A percentile compares a stretch with the other conserved stretches of the same genome.
These are phyloP conservation scores for Periophthalmus modestus DNA, from an alignment of 2,113 vertebrate genomes.

Conservation along the genomic window DNA sequence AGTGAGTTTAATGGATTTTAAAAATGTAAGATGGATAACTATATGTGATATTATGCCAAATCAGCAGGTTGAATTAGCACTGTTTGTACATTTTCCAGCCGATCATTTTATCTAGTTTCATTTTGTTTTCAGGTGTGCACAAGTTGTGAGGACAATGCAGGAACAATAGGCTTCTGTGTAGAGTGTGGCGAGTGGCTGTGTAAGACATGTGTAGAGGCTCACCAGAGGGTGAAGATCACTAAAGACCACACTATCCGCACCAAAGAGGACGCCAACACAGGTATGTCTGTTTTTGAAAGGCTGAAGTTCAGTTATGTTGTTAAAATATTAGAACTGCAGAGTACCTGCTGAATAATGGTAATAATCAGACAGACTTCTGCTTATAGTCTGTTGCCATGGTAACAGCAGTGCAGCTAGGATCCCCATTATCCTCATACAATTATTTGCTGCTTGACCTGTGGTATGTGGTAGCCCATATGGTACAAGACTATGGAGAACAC, in stretches of 20 bases:
- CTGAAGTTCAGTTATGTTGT: background rate
- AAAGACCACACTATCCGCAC: conserved; percentile 98
- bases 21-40: too few relatives aligned
- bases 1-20: too few relatives aligned
- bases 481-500: background rate
- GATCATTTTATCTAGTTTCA: conserved; percentile 8
- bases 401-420: conserved; percentile 41
- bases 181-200: conserved; percentile 98
- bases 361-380: conserved; percentile 12
- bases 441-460: conserved; percentile 7
- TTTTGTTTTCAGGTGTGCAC: conserved; percentile 86
- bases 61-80: background rate
- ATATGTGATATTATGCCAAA: background rate
- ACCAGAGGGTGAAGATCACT: conserved; percentile 97
- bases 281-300: conserved; percentile 60
- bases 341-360: conserved; percentile 10
- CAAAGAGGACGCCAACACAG: conserved; percentile 92
- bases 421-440: conserved; percentile 4
- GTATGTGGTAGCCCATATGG: background rate
- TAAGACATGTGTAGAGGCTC: conserved; percentile 97
- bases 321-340: conserved; percentile 6
- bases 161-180: conserved; percentile 94
- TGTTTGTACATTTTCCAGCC: background rate
- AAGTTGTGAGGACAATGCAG: conserved; percentile 96
- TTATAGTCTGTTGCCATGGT: conserved; percentile 54